Evolutionary conservation across 2,797 vertebrate genomes (phyloP), one percentile per base, ranked within the genome.

Genomic region (Ptychadena robeensis): DNA sequence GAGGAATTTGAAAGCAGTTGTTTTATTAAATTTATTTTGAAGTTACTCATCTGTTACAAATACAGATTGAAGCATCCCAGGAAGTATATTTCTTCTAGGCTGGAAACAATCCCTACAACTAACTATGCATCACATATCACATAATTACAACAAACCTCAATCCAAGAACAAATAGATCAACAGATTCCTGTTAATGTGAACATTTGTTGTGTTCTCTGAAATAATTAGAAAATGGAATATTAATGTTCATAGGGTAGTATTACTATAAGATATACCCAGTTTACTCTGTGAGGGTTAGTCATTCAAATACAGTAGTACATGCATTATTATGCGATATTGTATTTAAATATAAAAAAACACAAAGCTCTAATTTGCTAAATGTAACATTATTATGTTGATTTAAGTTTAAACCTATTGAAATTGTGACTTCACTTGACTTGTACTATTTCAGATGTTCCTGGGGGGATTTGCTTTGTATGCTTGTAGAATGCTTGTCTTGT

Each of bases 51-150:
- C 73, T 38, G 30, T 72, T 82, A 53, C 65, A 76, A 59, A 72
- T 79, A 73, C 74, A 83, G 74, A 83, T 66, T 83, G 82, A 83
- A 83, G 73, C 74, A 66, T 72, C 68, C 67, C 82, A 66, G 59
- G 74, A 79, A 83, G 74, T 73, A 79, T 72, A 73, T 83, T 66
- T 83, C 40, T 66, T 83, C 68, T 78, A 78, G 76, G 68, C 74
- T 79, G 68, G 75, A 78, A 78, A 77, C 65, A 82, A 83, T 72
- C 61, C 32, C 59, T 83, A 83, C 68, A 67, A 78, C 82, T 79
- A 78, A 71, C 74, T 77, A 72, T 78, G 68, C 31, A 48, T 78
- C 59, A 53, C 67, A 78, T 69, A 72, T 4, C 63, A 61, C 70
- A 83, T 83, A 79, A 79, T 83, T 83, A 79, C 32, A 83, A 67